Evolutionary conservation across 2,797 vertebrate genomes (phyloP).

Genomic region (Serranus cabrilla): DNA sequence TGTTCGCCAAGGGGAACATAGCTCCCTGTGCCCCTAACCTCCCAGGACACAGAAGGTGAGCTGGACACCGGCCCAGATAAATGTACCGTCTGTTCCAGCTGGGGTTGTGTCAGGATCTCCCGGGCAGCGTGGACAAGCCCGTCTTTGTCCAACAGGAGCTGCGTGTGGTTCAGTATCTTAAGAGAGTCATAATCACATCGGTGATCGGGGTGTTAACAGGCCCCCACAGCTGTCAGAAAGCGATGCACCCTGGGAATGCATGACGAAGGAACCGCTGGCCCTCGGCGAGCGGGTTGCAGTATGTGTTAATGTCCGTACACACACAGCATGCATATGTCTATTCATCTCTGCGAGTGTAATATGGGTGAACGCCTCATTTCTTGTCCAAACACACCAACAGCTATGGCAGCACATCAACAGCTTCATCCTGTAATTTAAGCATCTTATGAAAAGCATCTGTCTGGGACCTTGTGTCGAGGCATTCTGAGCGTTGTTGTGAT

Average conservation of each 20-base stretch:
- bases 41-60: constrained; percentile 77
- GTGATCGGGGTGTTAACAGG: constrained; percentile 75
- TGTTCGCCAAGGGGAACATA: constrained; percentile 63
- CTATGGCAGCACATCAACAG: constrained; percentile 41
- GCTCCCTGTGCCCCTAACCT: constrained; percentile 55
- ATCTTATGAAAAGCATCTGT: constrained; percentile 47
- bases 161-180: constrained; percentile 81
- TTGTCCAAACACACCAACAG: constrained; percentile 61
- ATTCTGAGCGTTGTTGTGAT: constrained; percentile 7
- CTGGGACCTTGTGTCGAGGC: constrained; percentile 21
- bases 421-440: constrained; percentile 42
- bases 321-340: constrained; percentile 44
- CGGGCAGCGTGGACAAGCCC: constrained; percentile 67
- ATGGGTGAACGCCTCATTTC: constrained; percentile 52
- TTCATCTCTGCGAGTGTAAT: constrained; percentile 42
- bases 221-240: constrained; percentile 77
- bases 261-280: constrained; percentile 54
- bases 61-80: constrained; percentile 79
- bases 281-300: constrained; percentile 28
- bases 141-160: constrained; percentile 79
- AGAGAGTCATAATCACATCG: constrained; percentile 81
- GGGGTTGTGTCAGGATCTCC: constrained; percentile 76
- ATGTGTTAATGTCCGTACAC: constrained; percentile 56
- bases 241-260: constrained; percentile 75
- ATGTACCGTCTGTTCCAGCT: constrained; percentile 73